Evolutionary conservation across 2,113 vertebrate species (phyloP), one percentile per base, ranked within the genome.

Genomic region (Ceyx melanurus): DNA sequence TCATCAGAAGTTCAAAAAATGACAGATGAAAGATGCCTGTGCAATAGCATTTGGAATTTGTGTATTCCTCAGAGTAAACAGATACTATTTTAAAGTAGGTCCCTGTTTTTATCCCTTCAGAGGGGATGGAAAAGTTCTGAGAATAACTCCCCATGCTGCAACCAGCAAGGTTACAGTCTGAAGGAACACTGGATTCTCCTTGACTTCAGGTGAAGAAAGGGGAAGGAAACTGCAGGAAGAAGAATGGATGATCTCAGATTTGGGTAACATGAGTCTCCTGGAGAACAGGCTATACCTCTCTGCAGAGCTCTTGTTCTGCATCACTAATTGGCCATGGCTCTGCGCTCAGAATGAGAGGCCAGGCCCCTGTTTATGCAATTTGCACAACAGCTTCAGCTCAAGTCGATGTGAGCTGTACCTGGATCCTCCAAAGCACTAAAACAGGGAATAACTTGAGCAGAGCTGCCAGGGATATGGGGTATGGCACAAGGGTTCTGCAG

Each of bases 131-230:
- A 66, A 21, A 61, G 9, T 46, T 57, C 40, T 81, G 53, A 33
- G 12, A 64, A 54, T 48, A 57, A 57, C 5, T 23, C 22, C 3
- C 11, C 7, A 22, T 22, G 21, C 29, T 54, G 22, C 53, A 58
- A 60, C 40, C 14, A n/a, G 18, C 1, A 3, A 66, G 46, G 46
- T 26, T 42, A 29, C 43, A 2, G 1, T 23, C 23, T 40, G 48
- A 0, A 0, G 17, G 35, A 61, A 31, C 2, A 0, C 0, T 28
- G 42, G 13, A 10, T 31, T 57, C 48, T 82, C 31, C 28, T 8
- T 3, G 15, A 13, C 25, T 11, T 40, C 37, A 46, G 16, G 15
- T 23, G 13, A 29, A 42, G 23, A 58, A 20, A 8, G 18, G n/a
- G 28, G 19, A 12, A 73, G 21, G 9, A 29, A 61, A 56, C 19